phyloP scores from a whole-genome alignment of 2,888 invertebrate genomes.

The Euplagia quadripunctaria region DNA sequence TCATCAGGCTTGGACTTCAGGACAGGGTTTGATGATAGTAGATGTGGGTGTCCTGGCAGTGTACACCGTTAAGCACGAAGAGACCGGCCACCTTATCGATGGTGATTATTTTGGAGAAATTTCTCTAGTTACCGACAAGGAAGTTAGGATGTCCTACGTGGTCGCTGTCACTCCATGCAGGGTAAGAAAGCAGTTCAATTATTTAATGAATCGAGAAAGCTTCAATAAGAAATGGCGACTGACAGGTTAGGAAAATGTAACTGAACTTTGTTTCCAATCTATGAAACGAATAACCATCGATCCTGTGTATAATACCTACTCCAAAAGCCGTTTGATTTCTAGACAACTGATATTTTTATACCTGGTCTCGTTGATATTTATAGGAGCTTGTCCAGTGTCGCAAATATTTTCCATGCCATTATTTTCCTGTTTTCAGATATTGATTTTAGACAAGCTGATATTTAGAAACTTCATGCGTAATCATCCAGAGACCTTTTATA shows the following conservation, averaged over 20 bases:
- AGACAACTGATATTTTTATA: not conserved
- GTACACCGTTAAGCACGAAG: slow-evolving; percentile 42
- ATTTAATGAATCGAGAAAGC: not conserved
- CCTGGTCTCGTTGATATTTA: not conserved
- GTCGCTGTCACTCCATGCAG: slow-evolving; percentile 52
- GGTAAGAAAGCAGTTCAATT: slow-evolving; percentile 22
- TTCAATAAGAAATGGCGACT: not conserved
- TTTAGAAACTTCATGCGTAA: slow-evolving; percentile 56
- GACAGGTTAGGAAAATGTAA: not conserved
- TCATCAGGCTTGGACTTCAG: slow-evolving; percentile 42
- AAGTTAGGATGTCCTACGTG: slow-evolving; percentile 51
- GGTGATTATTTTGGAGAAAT: slow-evolving; percentile 62
- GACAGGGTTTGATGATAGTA: slow-evolving; percentile 54
- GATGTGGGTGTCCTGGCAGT: slow-evolving; percentile 57
- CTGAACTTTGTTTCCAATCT: not conserved
- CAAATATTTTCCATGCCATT: not conserved
- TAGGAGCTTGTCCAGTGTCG: not conserved
- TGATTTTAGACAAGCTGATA: slow-evolving; percentile 49
- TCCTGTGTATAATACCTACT: not conserved
- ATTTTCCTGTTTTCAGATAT: slow-evolving; percentile 40
- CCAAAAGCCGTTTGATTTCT: not conserved
- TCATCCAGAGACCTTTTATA: slow-evolving; percentile 43
- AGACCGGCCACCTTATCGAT: slow-evolving; percentile 58
- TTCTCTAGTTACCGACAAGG: slow-evolving; percentile 59
- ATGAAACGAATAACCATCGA: not conserved